Conservation (phyloP, 2,113 vertebrate species). For the Myotis davidii region DNA sequence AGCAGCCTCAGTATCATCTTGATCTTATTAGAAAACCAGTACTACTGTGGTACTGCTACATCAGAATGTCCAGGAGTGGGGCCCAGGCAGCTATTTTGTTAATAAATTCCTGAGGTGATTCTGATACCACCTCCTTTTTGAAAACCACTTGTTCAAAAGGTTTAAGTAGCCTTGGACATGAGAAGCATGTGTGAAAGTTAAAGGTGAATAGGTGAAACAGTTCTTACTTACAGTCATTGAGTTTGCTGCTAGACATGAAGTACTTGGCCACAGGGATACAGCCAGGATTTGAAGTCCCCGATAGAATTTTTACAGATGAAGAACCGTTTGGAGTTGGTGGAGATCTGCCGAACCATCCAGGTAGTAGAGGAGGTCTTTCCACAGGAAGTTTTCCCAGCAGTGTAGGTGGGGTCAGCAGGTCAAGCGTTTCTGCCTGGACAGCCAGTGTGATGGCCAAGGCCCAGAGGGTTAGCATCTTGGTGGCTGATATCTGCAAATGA, state of each 20-base stretch:
- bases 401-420: accelerated
- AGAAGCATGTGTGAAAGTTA: not conserved
- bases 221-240: slow-evolving; percentile 44
- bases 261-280: not conserved
- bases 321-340: accelerated
- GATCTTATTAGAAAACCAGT: not conserved
- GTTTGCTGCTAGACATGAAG: not conserved
- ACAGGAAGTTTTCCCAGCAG: accelerated
- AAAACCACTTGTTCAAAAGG: not conserved
- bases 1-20: not conserved
- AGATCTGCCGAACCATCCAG: accelerated
- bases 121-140: not conserved
- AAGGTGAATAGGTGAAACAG: not conserved
- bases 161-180: not conserved
- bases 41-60: no score
- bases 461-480: slow-evolving; percentile 62
- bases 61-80: not conserved
- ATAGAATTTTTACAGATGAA: accelerated
- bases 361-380: accelerated
- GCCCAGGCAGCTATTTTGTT: not conserved
- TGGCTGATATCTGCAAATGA: slow-evolving; percentile 47
- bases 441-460: not conserved
- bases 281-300: not conserved
- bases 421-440: not conserved
- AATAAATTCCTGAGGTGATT: not conserved